Evolutionary conservation across 64 coral and sea anemone genomes (phyloP).

Genomic region (Porites lutea): DNA sequence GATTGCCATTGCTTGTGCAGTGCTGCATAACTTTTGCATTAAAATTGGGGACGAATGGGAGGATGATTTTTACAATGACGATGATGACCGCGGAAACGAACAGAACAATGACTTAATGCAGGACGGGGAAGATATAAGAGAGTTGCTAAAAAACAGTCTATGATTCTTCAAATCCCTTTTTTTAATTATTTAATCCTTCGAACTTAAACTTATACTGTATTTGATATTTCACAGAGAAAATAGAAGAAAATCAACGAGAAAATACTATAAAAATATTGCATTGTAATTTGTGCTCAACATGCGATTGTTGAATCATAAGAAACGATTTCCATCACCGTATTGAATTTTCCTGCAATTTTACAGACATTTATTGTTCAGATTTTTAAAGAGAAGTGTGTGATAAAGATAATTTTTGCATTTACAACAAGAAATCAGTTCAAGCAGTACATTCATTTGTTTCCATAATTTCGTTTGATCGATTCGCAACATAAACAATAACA

Average conservation of each 20-base stretch:
- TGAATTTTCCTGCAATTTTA: too few relatives aligned
- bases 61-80: too few relatives aligned
- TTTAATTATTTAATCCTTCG: neutral
- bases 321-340: too few relatives aligned
- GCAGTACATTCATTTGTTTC: conserved; percentile 7
- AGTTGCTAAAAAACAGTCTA: neutral
- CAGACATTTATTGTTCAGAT: too few relatives aligned
- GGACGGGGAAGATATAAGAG: neutral
- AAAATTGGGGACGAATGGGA: too few relatives aligned
- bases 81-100: neutral
- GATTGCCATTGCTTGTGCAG: too few relatives aligned
- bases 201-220: neutral
- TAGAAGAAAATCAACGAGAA: neutral
- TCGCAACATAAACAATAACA: too few relatives aligned
- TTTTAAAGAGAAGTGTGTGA: too few relatives aligned
- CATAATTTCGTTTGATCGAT: neutral
- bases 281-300: neutral
- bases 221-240: neutral
- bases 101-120: conserved; percentile 2
- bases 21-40: too few relatives aligned
- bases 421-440: neutral
- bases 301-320: too few relatives aligned
- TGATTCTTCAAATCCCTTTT: too few relatives aligned
- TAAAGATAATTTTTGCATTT: too few relatives aligned
- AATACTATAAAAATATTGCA: neutral